Evolutionary conservation across 1,140 invertebrate genomes (phyloP).

Genomic region (Pogonomyrmex californicus): DNA sequence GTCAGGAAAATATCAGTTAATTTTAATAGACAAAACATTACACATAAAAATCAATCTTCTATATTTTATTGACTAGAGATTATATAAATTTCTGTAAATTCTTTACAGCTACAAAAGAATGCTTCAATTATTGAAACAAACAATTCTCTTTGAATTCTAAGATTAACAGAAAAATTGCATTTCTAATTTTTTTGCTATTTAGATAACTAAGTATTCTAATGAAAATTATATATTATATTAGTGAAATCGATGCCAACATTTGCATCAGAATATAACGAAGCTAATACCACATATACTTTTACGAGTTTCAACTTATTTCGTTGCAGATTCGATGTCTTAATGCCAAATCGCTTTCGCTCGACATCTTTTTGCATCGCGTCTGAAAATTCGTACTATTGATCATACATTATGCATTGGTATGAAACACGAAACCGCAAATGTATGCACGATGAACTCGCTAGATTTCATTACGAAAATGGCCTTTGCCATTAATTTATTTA

Average conservation of each 20-base stretch:
- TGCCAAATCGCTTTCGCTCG: conserved; percentile 33
- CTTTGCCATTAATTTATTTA: conserved; percentile 26
- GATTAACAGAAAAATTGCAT: neutral
- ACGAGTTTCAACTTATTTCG: neutral
- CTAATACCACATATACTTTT: conserved; percentile 1
- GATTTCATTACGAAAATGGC: conserved; percentile 10
- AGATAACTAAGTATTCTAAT: neutral
- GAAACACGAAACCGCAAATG: conserved; percentile 55
- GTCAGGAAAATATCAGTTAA: neutral
- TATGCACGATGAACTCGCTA: conserved; percentile 24
- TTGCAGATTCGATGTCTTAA: conserved; percentile 3
- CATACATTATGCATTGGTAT: conserved; percentile 21
- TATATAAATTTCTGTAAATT: neutral
- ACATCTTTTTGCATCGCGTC: neutral
- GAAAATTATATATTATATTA: neutral
- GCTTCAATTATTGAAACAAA: neutral
- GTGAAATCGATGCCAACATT: conserved; percentile 3
- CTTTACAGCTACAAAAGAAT: neutral
- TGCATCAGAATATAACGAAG: neutral
- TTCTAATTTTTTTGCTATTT: neutral
- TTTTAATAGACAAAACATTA: neutral
- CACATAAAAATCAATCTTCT: neutral
- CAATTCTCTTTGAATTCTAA: neutral
- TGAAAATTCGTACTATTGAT: conserved; percentile 31
- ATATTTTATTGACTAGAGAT: neutral